Evolutionary conservation across 2,888 invertebrate genomes (phyloP).

Genomic region (Aleiodes testaceus): DNA sequence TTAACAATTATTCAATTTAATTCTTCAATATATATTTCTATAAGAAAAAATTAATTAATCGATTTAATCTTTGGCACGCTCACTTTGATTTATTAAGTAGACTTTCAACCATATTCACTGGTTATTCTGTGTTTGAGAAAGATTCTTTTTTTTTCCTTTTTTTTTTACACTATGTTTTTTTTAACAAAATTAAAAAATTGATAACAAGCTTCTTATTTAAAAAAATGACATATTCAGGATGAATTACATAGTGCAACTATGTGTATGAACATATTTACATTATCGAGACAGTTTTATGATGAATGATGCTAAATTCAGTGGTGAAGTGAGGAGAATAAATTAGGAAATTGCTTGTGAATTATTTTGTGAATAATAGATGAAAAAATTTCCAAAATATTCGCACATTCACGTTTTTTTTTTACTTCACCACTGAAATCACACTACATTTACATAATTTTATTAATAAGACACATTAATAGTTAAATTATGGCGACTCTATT

Average conservation of each 20-base stretch:
- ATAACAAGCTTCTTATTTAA: slow-evolving; percentile 35
- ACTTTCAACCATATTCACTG: slow-evolving; percentile 24
- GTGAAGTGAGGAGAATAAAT: too few relatives aligned
- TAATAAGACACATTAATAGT: slow-evolving; percentile 18
- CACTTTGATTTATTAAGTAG: neutral
- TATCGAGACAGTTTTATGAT: too few relatives aligned
- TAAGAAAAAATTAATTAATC: slow-evolving; percentile 27
- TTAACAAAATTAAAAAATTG: slow-evolving; percentile 34
- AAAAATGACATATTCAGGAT: slow-evolving; percentile 2
- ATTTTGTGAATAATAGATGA: too few relatives aligned
- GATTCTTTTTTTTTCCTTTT: neutral
- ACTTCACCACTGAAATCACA: neutral
- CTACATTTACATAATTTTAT: neutral
- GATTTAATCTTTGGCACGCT: slow-evolving; percentile 20
- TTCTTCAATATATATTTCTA: slow-evolving; percentile 46
- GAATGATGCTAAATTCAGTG: too few relatives aligned
- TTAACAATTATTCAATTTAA: slow-evolving; percentile 37
- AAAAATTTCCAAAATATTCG: too few relatives aligned
- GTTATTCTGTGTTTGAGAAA: neutral
- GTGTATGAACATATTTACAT: too few relatives aligned
- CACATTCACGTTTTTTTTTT: neutral
- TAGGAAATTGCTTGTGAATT: too few relatives aligned
- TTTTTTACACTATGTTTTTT: neutral
- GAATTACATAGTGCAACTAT: too few relatives aligned
- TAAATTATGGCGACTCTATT: slow-evolving; percentile 15